phyloP scores from a whole-genome alignment of 2,113 vertebrate genomes.

The Chamaea fasciata region DNA sequence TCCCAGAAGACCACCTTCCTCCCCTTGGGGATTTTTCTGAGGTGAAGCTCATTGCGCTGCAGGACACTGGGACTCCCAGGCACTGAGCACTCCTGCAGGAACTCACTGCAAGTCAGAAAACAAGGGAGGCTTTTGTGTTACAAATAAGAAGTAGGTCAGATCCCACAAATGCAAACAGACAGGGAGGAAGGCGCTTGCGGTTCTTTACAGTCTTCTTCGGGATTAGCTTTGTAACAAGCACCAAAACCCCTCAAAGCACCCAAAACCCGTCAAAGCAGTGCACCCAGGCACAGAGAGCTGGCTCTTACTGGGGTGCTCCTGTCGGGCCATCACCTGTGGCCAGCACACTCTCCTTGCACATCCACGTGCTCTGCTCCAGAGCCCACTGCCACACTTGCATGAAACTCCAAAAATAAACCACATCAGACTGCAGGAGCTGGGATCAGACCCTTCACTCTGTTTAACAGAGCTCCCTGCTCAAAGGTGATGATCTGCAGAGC shows the following conservation, averaged over 20 bases:
- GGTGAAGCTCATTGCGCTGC: neutral
- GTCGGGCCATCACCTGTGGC: rapidly evolving
- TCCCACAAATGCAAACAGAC: conserved; percentile 45
- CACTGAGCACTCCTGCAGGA: neutral
- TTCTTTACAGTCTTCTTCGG: neutral
- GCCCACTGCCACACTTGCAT: neutral
- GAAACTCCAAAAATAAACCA: neutral
- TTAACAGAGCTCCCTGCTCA: neutral
- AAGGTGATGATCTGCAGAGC: neutral
- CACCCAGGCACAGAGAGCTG: rapidly evolving
- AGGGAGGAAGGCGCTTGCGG: neutral
- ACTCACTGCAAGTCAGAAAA: neutral
- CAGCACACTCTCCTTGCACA: rapidly evolving
- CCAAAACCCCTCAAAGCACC: neutral
- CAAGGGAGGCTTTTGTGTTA: neutral
- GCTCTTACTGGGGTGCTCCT: rapidly evolving
- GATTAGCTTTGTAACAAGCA: neutral
- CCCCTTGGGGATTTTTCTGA: neutral
- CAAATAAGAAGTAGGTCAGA: conserved; percentile 49
- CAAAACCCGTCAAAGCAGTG: neutral
- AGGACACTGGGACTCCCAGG: neutral
- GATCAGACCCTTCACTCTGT: neutral
- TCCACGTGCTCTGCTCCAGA: neutral
- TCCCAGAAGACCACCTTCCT: neutral
- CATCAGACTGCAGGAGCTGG: neutral